These are phyloP conservation scores for Chionoecetes opilio DNA, from an alignment of 1,140 invertebrate species.

Conservation along the genomic window DNA sequence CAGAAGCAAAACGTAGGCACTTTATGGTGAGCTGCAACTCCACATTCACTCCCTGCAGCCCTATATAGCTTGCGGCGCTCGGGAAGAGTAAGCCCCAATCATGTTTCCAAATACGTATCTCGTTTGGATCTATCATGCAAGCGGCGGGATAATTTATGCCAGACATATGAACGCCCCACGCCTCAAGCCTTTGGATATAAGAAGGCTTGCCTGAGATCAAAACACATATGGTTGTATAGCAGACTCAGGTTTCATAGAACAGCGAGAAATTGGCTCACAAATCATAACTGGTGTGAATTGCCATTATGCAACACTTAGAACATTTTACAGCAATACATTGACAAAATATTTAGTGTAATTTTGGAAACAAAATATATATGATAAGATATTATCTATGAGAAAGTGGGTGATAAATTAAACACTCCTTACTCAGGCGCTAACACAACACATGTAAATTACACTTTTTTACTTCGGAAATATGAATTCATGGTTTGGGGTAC, in stretches of 20 bases:
- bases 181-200: not conserved
- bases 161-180: not conserved
- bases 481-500: not conserved
- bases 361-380: too few species aligned
- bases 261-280: not conserved
- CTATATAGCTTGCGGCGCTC: not conserved
- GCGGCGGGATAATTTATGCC: not conserved
- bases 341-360: too few species aligned
- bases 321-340: too few species aligned
- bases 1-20: too few species aligned
- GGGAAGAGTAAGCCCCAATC: not conserved
- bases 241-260: not conserved
- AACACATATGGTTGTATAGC: not conserved
- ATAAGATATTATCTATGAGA: too few species aligned
- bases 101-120: conserved; percentile 7
- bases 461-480: too few species aligned
- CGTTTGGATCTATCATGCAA: not conserved
- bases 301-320: not conserved
- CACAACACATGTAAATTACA: too few species aligned
- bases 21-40: not conserved
- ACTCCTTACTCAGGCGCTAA: too few species aligned
- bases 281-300: not conserved
- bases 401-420: too few species aligned
- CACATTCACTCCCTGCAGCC: not conserved
- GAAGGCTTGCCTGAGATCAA: not conserved